These are phyloP conservation scores for Drosophila tristis DNA, from an alignment of 1,140 invertebrate genomes.

Conservation along the genomic window DNA sequence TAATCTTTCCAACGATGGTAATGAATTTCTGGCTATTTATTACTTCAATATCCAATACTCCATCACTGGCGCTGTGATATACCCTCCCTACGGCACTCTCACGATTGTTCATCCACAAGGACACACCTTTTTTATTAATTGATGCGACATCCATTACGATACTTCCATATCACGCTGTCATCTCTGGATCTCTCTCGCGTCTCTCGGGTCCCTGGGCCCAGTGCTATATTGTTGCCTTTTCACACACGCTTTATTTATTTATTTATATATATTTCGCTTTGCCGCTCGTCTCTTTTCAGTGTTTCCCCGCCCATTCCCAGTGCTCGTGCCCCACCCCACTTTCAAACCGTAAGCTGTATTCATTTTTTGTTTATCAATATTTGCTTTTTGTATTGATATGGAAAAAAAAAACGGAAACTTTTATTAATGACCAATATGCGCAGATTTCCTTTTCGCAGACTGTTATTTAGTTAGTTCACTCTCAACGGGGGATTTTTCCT, in stretches of 20 bases:
- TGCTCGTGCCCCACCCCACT: slow-evolving; percentile 10
- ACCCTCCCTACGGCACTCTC: neutral
- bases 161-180: slow-evolving; percentile 35
- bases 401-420: slow-evolving; percentile 50
- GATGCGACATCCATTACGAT: too few species aligned
- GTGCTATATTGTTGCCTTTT: slow-evolving; percentile 69
- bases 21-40: too few species aligned
- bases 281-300: slow-evolving; percentile 19
- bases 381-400: slow-evolving; percentile 68
- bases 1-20: too few species aligned
- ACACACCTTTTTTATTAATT: slow-evolving; percentile 3
- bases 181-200: slow-evolving; percentile 13
- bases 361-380: slow-evolving; percentile 74
- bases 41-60: too few species aligned
- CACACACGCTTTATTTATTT: slow-evolving; percentile 59
- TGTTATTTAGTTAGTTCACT: slow-evolving; percentile 63
- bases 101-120: neutral
- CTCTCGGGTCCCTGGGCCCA: slow-evolving; percentile 9
- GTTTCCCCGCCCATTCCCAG: neutral
- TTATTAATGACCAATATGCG: slow-evolving; percentile 80
- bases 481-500: slow-evolving; percentile 11
- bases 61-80: slow-evolving; percentile 8
- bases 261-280: slow-evolving; percentile 50
- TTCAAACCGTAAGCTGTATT: slow-evolving; percentile 48
- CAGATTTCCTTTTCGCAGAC: slow-evolving; percentile 74